phyloP scores from a whole-genome alignment of 2,113 vertebrate genomes.

The Aptenodytes patagonicus region DNA sequence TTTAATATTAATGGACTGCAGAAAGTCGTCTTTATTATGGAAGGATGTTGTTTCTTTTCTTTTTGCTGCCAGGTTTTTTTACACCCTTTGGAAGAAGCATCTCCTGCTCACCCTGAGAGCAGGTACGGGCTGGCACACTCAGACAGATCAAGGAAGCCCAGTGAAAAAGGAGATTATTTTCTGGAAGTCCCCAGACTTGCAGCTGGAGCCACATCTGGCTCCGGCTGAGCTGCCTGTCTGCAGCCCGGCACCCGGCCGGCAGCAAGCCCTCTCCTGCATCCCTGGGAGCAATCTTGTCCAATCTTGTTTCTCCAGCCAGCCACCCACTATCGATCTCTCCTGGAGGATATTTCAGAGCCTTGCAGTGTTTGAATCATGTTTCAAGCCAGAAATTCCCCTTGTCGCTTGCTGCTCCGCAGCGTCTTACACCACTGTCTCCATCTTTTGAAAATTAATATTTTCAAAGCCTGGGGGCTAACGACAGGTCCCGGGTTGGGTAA shows the following conservation, averaged over 20 bases:
- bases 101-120: background rate
- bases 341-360: background rate
- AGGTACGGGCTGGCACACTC: background rate
- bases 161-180: background rate
- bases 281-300: fast-evolving
- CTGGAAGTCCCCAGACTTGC: background rate
- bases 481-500: background rate
- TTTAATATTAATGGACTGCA: background rate
- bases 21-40: background rate
- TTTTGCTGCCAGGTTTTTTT: background rate
- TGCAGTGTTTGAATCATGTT: fast-evolving
- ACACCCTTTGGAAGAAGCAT: background rate
- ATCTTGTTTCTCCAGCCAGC: background rate
- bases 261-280: background rate
- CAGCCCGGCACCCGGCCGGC: fast-evolving
- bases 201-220: background rate
- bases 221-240: background rate
- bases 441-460: background rate
- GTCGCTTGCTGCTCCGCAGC: fast-evolving
- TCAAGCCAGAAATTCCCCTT: background rate
- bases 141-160: fast-evolving
- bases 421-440: background rate
- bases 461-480: background rate
- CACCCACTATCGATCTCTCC: fast-evolving
- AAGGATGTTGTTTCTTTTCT: background rate